A percentile compares a stretch with the other conserved stretches of the same genome.
Evolutionary conservation across 2,888 invertebrate species (phyloP).

Genomic region (Suillia variegata): DNA sequence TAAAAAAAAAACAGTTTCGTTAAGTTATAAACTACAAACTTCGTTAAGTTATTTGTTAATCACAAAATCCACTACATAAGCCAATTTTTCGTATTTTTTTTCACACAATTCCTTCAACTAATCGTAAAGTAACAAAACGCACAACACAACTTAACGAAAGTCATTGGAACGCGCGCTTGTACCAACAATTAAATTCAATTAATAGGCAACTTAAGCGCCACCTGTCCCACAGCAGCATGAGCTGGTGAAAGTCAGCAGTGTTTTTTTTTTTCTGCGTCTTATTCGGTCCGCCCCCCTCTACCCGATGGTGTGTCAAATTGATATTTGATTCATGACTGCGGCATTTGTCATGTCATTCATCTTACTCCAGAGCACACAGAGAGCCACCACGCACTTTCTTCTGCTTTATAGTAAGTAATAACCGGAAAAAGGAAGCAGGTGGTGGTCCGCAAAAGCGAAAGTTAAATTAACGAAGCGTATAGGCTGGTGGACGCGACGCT

Average conservation of each 20-base stretch:
- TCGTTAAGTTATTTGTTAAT: too few species aligned
- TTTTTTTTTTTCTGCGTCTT: too few species aligned
- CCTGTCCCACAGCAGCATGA: conserved; percentile 31
- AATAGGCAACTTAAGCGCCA: conserved; percentile 34
- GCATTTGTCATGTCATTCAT: conserved; percentile 56
- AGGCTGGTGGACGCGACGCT: conserved; percentile 13
- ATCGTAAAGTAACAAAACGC: too few species aligned
- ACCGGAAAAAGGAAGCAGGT: conserved; percentile 27
- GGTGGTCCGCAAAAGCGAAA: conserved; percentile 10
- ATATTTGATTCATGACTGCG: conserved; percentile 57
- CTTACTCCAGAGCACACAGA: conserved; percentile 42
- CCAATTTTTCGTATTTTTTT: too few species aligned
- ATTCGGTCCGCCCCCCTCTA: too few species aligned
- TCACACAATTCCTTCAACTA: too few species aligned
- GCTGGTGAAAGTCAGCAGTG: too few species aligned
- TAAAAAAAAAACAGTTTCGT: too few species aligned
- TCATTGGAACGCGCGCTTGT: conserved; percentile 44
- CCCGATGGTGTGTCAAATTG: conserved; percentile 45
- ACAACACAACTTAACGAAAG: conserved; percentile 27
- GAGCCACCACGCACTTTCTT: conserved; percentile 13
- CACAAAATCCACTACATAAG: too few species aligned
- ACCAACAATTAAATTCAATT: conserved; percentile 51
- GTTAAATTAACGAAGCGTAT: conserved; percentile 5
- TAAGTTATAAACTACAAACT: too few species aligned
- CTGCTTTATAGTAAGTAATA: neutral